These are phyloP conservation scores for Xestia ashworthii DNA, from an alignment of 2,888 invertebrate genomes.

Conservation along the genomic window DNA sequence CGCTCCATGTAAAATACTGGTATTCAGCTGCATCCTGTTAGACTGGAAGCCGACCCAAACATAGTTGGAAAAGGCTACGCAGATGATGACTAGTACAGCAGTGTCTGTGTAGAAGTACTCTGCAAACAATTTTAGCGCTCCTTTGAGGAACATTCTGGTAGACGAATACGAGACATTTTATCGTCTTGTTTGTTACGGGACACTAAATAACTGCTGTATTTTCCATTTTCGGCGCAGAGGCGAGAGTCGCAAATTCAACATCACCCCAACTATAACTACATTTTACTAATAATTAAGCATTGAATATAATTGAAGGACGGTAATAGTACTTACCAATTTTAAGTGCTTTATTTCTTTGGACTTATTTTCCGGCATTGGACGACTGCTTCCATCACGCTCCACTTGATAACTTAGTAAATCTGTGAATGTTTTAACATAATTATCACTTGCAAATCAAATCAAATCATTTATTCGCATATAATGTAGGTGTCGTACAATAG, in stretches of 20 bases:
- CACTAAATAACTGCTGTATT: not conserved
- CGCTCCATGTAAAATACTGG: too few relatives aligned
- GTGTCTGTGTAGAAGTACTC: not conserved
- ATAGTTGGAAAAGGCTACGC: too few relatives aligned
- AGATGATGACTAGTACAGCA: too few relatives aligned
- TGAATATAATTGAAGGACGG: not conserved
- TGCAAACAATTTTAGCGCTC: not conserved
- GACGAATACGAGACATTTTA: not conserved
- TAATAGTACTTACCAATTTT: constrained; percentile 73
- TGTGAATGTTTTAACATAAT: constrained; percentile 53
- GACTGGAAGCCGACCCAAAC: too few relatives aligned
- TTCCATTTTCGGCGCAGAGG: not conserved
- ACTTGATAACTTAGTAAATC: constrained; percentile 79
- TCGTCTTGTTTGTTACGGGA: not conserved
- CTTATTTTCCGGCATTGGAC: constrained; percentile 59
- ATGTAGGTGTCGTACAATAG: too few relatives aligned
- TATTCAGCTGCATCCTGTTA: too few relatives aligned
- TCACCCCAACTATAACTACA: not conserved
- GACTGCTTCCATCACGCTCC: constrained; percentile 73
- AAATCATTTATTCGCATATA: too few relatives aligned
- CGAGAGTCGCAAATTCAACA: not conserved
- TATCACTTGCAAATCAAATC: not conserved
- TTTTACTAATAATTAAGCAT: not conserved
- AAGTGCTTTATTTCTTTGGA: constrained; percentile 75
- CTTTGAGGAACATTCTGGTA: not conserved